Conservation (phyloP, 2,888 invertebrate species). For the Dysmachus trigonus region DNA sequence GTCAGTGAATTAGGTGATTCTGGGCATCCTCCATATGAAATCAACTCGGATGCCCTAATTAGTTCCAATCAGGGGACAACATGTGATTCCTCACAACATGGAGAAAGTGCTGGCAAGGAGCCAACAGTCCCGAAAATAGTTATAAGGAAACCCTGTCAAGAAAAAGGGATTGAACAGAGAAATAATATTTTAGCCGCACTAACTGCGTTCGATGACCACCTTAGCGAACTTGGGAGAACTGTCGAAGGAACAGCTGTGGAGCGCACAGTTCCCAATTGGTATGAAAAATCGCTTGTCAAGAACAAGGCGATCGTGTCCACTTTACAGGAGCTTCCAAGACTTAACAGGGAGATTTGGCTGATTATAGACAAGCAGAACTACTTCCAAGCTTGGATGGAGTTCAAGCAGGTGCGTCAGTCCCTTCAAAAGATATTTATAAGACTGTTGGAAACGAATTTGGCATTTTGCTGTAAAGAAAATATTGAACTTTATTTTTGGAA, state of each 20-base stretch:
- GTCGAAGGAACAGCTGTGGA: not conserved
- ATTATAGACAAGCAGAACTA: not conserved
- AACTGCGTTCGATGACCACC: not conserved
- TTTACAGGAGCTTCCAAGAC: not conserved
- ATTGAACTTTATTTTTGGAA: slow-evolving; percentile 94
- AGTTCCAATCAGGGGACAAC: not conserved
- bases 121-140: not conserved
- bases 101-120: not conserved
- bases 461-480: slow-evolving; percentile 86
- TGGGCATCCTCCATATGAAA: not conserved
- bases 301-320: not conserved
- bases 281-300: not conserved
- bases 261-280: not conserved
- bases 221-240: not conserved
- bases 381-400: slow-evolving; percentile 71
- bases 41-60: not conserved
- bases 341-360: not conserved
- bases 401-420: slow-evolving; percentile 69
- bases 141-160: not conserved
- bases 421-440: slow-evolving; percentile 75
- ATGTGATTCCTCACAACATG: not conserved
- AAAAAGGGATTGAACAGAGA: not conserved
- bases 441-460: slow-evolving; percentile 79
- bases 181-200: not conserved
- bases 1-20: not conserved